Evolutionary conservation across 2,888 invertebrate genomes (phyloP).

Genomic region (Caradrina clavipalpis): DNA sequence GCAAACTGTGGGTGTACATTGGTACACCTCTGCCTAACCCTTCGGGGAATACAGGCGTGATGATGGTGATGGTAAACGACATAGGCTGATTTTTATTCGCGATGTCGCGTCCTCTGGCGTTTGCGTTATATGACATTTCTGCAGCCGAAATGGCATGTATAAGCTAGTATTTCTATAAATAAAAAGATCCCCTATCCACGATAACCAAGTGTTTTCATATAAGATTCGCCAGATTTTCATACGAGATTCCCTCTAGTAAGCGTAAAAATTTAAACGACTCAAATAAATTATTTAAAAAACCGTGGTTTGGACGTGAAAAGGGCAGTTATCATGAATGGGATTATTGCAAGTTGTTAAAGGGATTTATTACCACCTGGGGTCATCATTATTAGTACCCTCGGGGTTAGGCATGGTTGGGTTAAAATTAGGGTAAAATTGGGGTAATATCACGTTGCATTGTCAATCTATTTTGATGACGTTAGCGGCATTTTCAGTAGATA

Average conservation of each 20-base stretch:
- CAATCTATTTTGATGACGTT: neutral
- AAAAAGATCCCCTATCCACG: neutral
- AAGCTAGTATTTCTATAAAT: constrained; percentile 5
- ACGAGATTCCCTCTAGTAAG: constrained; percentile 16
- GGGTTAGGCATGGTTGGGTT: neutral
- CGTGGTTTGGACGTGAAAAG: constrained; percentile 38
- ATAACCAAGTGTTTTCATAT: constrained; percentile 28
- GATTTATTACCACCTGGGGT: constrained; percentile 62
- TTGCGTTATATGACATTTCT: neutral
- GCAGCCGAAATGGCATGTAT: neutral
- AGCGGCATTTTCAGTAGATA: no score
- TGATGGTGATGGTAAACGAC: no score
- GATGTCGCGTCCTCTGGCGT: no score
- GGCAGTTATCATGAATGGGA: constrained; percentile 58
- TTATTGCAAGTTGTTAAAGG: constrained; percentile 65
- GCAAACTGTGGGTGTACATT: no score
- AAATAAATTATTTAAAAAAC: constrained; percentile 55
- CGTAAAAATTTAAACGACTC: constrained; percentile 47
- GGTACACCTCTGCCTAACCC: no score
- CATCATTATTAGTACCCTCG: constrained; percentile 27
- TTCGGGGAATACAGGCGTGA: no score
- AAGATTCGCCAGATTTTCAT: constrained; percentile 39
- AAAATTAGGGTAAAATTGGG: neutral
- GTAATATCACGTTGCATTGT: neutral
- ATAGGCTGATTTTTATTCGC: no score